These are phyloP conservation scores for Chloropsis cyanopogon DNA, from an alignment of 2,113 vertebrate genomes.

Conservation along the genomic window DNA sequence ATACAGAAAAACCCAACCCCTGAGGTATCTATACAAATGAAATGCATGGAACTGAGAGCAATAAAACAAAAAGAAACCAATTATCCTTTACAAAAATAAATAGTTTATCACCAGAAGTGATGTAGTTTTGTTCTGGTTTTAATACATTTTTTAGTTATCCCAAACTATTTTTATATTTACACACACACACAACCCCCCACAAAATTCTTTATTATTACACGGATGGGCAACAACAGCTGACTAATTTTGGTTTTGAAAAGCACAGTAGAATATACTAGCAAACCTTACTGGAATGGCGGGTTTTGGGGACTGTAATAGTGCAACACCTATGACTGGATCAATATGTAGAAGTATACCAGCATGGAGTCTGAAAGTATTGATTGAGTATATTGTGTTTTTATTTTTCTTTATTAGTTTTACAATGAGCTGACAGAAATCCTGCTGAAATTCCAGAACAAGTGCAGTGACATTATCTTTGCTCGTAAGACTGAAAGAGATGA, in stretches of 20 bases:
- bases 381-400: neutral
- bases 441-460: conserved; percentile 97
- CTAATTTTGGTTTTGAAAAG: neutral
- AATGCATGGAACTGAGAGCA: neutral
- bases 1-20: neutral
- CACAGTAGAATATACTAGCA: neutral
- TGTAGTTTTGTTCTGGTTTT: neutral
- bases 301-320: neutral
- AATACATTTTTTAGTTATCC: neutral
- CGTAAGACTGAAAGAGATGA: conserved; percentile 97
- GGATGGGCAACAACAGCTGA: neutral
- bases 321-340: neutral
- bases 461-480: conserved; percentile 97
- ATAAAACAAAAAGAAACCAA: neutral
- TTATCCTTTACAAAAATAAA: neutral
- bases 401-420: conserved; percentile 83
- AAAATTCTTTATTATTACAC: neutral
- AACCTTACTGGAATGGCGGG: neutral
- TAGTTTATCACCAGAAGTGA: neutral
- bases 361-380: neutral
- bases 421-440: conserved; percentile 96
- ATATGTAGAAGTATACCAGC: neutral
- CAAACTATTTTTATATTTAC: neutral
- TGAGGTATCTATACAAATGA: neutral
- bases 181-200: too few relatives aligned